Conservation (phyloP, 2,113 vertebrate species). For the Lipophrys pholis region DNA sequence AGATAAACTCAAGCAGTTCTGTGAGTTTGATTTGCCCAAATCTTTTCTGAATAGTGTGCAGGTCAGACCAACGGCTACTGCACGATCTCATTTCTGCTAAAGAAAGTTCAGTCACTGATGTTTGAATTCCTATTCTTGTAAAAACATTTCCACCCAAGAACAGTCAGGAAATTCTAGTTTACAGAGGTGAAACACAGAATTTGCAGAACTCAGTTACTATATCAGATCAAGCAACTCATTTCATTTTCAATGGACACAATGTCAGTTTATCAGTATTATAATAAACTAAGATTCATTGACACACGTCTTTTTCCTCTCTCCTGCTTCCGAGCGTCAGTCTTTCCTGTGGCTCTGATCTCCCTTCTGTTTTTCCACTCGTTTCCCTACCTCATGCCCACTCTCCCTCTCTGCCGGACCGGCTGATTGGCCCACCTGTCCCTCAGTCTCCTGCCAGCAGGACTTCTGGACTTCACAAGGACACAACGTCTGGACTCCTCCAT, state of each 20-base stretch:
- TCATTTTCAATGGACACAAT: background rate
- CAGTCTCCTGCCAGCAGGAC: conserved; percentile 35
- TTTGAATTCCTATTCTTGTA: too few species aligned
- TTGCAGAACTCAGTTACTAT: too few species aligned
- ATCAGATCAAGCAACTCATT: background rate
- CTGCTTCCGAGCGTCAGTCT: conserved; percentile 21
- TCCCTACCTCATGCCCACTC: conserved; percentile 9
- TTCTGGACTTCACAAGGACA: conserved; percentile 49
- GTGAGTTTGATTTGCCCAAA: too few species aligned
- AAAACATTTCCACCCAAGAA: too few species aligned
- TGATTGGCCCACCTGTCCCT: conserved; percentile 60
- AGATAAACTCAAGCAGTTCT: too few species aligned
- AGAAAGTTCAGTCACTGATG: too few species aligned
- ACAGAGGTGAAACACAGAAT: too few species aligned
- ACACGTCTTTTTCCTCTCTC: conserved; percentile 17
- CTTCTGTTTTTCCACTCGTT: conserved; percentile 48
- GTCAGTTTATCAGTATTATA: background rate
- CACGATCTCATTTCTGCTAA: too few species aligned
- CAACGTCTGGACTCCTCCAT: conserved; percentile 32
- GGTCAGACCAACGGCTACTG: too few species aligned
- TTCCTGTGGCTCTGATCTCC: conserved; percentile 27
- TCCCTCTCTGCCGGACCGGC: conserved; percentile 28
- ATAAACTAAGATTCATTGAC: conserved; percentile 13
- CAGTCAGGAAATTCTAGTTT: too few species aligned
- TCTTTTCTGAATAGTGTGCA: too few species aligned